Percentiles rank a stretch among this genome's conserved stretches.
Evolutionary conservation across 2,888 invertebrate genomes (phyloP).

Genomic region (Agapetus fuscipes): DNA sequence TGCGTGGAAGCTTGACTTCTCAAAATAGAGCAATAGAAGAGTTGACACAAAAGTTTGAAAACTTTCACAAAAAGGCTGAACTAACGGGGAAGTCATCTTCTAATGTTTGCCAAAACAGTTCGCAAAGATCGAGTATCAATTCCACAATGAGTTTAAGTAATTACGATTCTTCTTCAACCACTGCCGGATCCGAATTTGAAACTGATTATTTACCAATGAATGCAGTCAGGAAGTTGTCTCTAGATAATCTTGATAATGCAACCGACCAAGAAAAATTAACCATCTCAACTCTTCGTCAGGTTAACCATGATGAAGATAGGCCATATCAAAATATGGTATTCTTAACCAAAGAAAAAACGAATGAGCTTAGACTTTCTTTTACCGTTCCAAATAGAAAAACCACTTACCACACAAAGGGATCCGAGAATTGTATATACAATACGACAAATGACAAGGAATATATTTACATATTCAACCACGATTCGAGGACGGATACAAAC

Average conservation of each 20-base stretch:
- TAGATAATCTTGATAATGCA: neutral
- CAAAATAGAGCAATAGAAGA: neutral
- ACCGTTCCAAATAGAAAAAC: neutral
- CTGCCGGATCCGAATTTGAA: constrained; percentile 1
- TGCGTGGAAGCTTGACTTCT: neutral
- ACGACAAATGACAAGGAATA: constrained; percentile 39
- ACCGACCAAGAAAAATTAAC: neutral
- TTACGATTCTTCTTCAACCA: neutral
- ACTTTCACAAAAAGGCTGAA: neutral
- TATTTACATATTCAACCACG: constrained; percentile 40
- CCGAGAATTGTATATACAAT: constrained; percentile 41
- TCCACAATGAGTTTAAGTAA: neutral
- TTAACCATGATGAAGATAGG: constrained; percentile 6
- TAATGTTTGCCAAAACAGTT: neutral
- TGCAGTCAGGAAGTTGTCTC: constrained; percentile 9
- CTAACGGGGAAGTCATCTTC: neutral
- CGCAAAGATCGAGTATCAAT: neutral
- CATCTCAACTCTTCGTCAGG: constrained; percentile 9
- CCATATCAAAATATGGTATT: constrained; percentile 15
- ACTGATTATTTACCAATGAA: constrained; percentile 14
- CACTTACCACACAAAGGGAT: constrained; percentile 40
- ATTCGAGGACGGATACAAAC: constrained; percentile 32
- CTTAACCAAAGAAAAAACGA: neutral
- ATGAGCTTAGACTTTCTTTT: neutral
- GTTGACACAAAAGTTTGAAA: neutral